phyloP scores from a whole-genome alignment of 2,113 vertebrate genomes.

The Morone chrysops region DNA sequence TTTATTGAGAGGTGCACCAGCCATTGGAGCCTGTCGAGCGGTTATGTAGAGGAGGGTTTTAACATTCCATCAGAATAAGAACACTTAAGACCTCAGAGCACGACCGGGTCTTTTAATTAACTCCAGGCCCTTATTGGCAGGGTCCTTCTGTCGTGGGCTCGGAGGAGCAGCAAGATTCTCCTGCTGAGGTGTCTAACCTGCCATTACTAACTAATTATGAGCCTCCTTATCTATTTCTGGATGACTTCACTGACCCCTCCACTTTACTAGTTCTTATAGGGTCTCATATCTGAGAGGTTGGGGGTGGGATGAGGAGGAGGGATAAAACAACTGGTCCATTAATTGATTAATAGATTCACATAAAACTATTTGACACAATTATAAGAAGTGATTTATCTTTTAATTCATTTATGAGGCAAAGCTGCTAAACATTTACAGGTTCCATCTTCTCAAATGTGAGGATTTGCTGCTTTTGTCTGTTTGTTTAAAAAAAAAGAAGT shows the following conservation, averaged over 20 bases:
- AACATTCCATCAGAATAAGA: constrained; percentile 52
- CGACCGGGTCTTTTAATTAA: constrained; percentile 72
- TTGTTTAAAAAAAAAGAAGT: too few relatives aligned
- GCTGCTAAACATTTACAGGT: neutral
- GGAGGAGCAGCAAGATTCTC: constrained; percentile 18
- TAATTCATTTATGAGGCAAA: neutral
- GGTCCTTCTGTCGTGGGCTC: constrained; percentile 27
- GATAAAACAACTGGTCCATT: constrained; percentile 23
- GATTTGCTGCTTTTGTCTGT: neutral
- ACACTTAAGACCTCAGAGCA: constrained; percentile 60
- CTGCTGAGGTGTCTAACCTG: constrained; percentile 49
- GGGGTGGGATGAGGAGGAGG: neutral
- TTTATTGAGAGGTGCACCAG: neutral
- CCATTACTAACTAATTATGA: constrained; percentile 66
- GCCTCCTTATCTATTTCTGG: constrained; percentile 64
- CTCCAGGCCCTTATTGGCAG: constrained; percentile 58
- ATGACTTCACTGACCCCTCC: constrained; percentile 33
- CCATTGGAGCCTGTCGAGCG: neutral
- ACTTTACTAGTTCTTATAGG: constrained; percentile 28
- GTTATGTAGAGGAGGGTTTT: constrained; percentile 18
- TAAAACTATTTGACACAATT: neutral
- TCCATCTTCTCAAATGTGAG: neutral
- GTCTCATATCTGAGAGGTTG: constrained; percentile 9
- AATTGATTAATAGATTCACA: constrained; percentile 6
- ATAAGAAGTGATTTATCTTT: constrained; percentile 6